Base-by-base conservation (phyloP, 1,140 invertebrate genomes). In the Theocolax elegans region DNA sequence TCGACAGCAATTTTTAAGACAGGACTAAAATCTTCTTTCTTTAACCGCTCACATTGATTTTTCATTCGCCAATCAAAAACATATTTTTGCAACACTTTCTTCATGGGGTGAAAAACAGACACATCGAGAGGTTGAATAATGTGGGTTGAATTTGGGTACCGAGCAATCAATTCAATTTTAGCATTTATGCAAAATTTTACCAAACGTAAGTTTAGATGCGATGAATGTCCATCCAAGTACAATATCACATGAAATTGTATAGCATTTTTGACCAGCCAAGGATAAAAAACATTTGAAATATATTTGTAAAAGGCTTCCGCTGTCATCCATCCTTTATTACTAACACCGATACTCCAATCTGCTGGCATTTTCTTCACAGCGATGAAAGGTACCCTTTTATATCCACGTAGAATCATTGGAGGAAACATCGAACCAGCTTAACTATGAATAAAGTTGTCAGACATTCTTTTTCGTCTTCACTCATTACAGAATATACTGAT, bases 401-500 rank as follows among this genome's bases (percentile, higher is more conserved):
- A 67, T 17, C 44, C 27, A 35, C 25, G 56, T 7, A 54, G 13
- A 38, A 53, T 44, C 17, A 83, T 77, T 35, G 81, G 78, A 19
- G 81, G 77, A 65, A 72, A 48, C 49, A 79, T 49, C 21, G 69
- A 27, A 51, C 82, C 81, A 66, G 67, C 67, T 79, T 84, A 10
- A 75, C 78, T 54, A 60, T 75, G 35, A 83, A 56, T 46, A 85
- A 76, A n/a, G 77, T 73, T 21, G 83, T 85, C 12, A 82, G 62
- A 73, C 77, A 80, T 76, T 85, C 81, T 72, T 85, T 86, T 65
- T 83, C 79, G 71, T 82, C 77, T 56, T 78, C 67, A 25, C 42
- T 72, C 29, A 76, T 59, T 38, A 74, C 64, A 42, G 77, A 72
- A 71, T 83, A 81, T 0, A 81, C 74, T 27, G 67, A 58, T 76